phyloP scores from a whole-genome alignment of 2,113 vertebrate species.

The Dicerorhinus sumatrensis region DNA sequence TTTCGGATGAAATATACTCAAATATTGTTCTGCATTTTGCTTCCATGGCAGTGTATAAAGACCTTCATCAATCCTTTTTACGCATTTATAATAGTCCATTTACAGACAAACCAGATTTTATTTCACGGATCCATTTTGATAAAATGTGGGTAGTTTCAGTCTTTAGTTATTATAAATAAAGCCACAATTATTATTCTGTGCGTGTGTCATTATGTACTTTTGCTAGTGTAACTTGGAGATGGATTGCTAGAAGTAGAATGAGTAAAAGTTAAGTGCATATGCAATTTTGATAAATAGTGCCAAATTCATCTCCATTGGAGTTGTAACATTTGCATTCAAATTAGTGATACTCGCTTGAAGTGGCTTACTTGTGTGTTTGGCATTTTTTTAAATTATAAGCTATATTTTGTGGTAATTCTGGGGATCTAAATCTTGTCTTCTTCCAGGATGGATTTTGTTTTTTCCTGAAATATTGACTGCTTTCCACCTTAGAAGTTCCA shows the following conservation, averaged over 20 bases:
- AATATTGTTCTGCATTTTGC: background rate
- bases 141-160: background rate
- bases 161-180: slow-evolving; percentile 10
- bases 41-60: background rate
- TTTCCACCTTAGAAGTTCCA: background rate
- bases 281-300: background rate
- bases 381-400: background rate
- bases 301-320: background rate
- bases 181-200: background rate
- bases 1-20: background rate
- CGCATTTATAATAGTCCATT: background rate
- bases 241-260: background rate
- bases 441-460: background rate
- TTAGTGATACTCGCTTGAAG: background rate
- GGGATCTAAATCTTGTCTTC: background rate
- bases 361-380: background rate
- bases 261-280: background rate
- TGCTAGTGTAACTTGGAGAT: background rate
- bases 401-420: background rate
- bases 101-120: background rate
- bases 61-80: background rate
- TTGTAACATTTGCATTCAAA: background rate
- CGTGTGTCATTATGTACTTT: background rate
- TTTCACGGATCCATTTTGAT: background rate
- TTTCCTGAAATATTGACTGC: background rate